Evolutionary conservation across 2,113 vertebrate genomes (phyloP).

Genomic region (Chrysochloris asiatica): DNA sequence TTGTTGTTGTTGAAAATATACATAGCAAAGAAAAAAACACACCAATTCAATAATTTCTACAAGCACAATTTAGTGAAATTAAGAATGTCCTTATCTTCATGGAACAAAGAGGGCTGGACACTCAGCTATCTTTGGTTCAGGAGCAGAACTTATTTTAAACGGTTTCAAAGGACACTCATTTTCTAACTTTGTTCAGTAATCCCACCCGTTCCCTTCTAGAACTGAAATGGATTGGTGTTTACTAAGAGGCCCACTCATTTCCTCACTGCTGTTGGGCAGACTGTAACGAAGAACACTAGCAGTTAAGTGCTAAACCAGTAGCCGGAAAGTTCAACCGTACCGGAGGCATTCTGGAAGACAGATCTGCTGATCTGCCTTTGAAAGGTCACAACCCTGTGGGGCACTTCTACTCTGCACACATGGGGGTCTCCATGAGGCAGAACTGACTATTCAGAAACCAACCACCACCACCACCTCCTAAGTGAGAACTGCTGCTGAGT

Average conservation of each 20-base stretch:
- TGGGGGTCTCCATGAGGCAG: too few species aligned
- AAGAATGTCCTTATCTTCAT: slow-evolving; percentile 47
- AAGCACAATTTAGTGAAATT: not conserved
- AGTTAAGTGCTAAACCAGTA: too few species aligned
- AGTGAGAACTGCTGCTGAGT: too few species aligned
- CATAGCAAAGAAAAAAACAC: not conserved
- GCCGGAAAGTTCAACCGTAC: too few species aligned
- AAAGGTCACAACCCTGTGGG: too few species aligned
- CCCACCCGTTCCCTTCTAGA: not conserved
- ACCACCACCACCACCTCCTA: too few species aligned
- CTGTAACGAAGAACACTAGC: too few species aligned
- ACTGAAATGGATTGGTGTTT: not conserved
- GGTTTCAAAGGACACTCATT: slow-evolving; percentile 33
- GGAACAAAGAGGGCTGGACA: slow-evolving; percentile 17
- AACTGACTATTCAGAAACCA: too few species aligned
- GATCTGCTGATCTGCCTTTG: too few species aligned
- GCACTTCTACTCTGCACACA: too few species aligned
- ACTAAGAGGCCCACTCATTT: not conserved
- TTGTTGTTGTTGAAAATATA: too few species aligned
- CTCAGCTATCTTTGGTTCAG: slow-evolving; percentile 27
- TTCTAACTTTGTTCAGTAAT: slow-evolving; percentile 26
- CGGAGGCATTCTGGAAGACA: too few species aligned
- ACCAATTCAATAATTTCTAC: not conserved
- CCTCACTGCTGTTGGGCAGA: not conserved
- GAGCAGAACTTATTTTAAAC: slow-evolving; percentile 36